Percentiles rank a stretch among this genome's conserved stretches.
Conservation (phyloP, 1,140 invertebrate genomes). For the Chironomus tepperi region DNA sequence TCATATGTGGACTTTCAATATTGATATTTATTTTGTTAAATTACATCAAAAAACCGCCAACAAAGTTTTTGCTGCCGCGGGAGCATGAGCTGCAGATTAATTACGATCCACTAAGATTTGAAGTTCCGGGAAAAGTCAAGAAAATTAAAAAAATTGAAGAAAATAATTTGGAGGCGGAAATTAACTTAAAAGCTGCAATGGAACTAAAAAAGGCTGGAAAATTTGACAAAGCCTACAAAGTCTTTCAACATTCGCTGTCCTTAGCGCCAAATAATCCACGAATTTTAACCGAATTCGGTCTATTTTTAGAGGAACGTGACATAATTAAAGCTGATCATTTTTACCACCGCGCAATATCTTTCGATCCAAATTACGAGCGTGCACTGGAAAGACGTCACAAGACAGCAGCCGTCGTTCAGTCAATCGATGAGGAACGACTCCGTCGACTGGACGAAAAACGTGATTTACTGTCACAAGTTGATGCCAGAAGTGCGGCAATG, state of each 20-base stretch:
- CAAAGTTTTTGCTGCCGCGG: not conserved
- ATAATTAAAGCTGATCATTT: constrained; percentile 83
- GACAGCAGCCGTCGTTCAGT: constrained; percentile 81
- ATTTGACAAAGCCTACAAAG: constrained; percentile 73
- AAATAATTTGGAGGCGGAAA: constrained; percentile 60
- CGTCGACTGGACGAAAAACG: constrained; percentile 79
- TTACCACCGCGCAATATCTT: constrained; percentile 71
- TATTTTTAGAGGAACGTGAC: constrained; percentile 86
- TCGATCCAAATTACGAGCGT: constrained; percentile 70
- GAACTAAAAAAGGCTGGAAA: constrained; percentile 77
- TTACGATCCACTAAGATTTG: not conserved
- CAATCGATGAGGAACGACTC: constrained; percentile 73
- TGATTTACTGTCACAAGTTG: constrained; percentile 68
- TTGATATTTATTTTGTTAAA: not conserved
- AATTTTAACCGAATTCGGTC: constrained; percentile 84
- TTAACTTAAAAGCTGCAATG: constrained; percentile 70
- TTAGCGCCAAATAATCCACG: constrained; percentile 87
- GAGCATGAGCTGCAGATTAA: not conserved
- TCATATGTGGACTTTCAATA: not conserved
- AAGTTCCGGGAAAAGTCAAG: not conserved
- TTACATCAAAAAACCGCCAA: not conserved
- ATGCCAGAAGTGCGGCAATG: constrained; percentile 67
- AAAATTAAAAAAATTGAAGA: constrained; percentile 23
- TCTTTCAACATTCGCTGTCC: constrained; percentile 84
- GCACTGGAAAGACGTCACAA: constrained; percentile 74